Conservation (phyloP, 2,113 vertebrate genomes). For the Boleophthalmus pectinirostris region DNA sequence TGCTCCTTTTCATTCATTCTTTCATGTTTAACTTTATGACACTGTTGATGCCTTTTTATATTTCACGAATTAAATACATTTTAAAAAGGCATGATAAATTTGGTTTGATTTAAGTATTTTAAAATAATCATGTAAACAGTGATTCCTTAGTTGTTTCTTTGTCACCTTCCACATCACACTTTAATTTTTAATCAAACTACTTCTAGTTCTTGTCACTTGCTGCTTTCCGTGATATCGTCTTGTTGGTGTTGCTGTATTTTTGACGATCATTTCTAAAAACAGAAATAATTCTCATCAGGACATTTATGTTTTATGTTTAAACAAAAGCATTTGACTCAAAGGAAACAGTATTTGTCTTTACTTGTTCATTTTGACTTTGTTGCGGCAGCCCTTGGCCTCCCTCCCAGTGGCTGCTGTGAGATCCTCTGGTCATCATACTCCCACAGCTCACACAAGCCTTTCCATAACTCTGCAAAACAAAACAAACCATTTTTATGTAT, state of each 20-base stretch:
- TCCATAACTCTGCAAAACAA: conserved; percentile 65
- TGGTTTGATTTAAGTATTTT: background rate
- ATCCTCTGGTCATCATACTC: conserved; percentile 76
- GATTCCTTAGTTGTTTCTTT: background rate
- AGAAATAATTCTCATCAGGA: background rate
- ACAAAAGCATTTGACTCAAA: background rate
- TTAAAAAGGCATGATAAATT: background rate
- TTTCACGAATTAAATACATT: too few species aligned
- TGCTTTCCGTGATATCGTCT: conserved; percentile 77
- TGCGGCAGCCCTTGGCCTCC: conserved; percentile 83
- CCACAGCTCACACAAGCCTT: conserved; percentile 79
- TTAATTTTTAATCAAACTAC: background rate
- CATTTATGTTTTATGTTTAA: background rate
- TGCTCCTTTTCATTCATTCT: too few species aligned
- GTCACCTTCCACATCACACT: too few species aligned
- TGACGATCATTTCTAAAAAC: conserved; percentile 79
- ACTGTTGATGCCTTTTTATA: too few species aligned
- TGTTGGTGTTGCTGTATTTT: conserved; percentile 75
- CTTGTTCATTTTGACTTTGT: conserved; percentile 79
- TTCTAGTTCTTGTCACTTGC: conserved; percentile 66
- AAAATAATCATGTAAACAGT: background rate
- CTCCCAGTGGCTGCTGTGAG: conserved; percentile 78
- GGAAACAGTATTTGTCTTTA: conserved; percentile 37
- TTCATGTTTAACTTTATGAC: too few species aligned
- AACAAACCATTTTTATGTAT: too few species aligned